Percentiles rank a stretch among this genome's conserved stretches.
Evolutionary conservation across 2,888 invertebrate genomes (phyloP).

Genomic region (Formica aserva): DNA sequence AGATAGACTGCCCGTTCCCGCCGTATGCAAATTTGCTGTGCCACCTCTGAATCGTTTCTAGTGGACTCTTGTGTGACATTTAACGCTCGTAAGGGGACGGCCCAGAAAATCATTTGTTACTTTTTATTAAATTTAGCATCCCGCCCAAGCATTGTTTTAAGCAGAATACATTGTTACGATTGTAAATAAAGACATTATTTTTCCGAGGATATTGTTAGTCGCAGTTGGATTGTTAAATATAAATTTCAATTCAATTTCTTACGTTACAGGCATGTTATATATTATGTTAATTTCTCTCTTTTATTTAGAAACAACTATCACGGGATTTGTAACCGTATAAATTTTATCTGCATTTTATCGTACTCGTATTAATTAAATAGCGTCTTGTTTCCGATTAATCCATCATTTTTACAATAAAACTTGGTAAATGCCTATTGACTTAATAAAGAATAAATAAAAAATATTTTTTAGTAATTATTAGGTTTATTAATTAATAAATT

Average conservation of each 20-base stretch:
- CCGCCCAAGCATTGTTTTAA: conserved; percentile 35
- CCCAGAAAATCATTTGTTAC: conserved; percentile 58
- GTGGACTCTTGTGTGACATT: conserved; percentile 76
- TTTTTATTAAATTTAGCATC: conserved; percentile 59
- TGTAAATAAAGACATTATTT: conserved; percentile 19
- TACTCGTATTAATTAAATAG: conserved; percentile 25
- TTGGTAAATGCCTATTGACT: not conserved
- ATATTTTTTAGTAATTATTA: conserved; percentile 22
- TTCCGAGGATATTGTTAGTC: conserved; percentile 35
- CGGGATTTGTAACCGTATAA: conserved; percentile 17
- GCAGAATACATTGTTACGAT: conserved; percentile 42
- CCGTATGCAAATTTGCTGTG: conserved; percentile 75
- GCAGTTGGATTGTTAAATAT: conserved; percentile 30
- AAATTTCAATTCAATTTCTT: conserved; percentile 38
- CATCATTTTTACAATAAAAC: conserved; percentile 5
- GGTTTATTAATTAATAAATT: not conserved
- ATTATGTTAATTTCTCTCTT: conserved; percentile 4
- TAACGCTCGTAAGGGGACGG: conserved; percentile 54
- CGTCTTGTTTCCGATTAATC: not conserved
- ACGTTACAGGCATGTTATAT: not conserved
- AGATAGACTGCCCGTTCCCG: conserved; percentile 70
- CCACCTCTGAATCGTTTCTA: conserved; percentile 57
- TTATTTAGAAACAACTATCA: conserved; percentile 35
- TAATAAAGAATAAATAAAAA: conserved; percentile 8
- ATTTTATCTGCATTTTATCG: conserved; percentile 21